Evolutionary conservation across 2,888 invertebrate species (phyloP), one percentile per base, ranked within the genome.

Genomic region (Aproaerema taeniolella): DNA sequence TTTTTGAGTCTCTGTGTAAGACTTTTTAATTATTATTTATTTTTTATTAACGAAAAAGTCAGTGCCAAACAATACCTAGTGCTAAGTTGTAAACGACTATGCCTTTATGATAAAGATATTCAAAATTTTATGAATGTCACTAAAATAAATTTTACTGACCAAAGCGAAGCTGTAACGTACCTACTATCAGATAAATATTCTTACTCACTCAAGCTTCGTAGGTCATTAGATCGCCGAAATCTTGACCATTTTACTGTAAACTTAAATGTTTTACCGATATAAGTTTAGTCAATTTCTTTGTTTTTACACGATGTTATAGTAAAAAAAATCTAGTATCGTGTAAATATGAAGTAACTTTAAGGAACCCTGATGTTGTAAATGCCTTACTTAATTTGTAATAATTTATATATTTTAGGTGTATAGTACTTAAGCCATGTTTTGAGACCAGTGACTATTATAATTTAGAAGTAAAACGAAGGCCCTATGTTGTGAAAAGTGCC

Each of bases 341-440:
- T 83, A 83, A 79, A 72, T 71, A 59, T 76, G 56, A 80, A 81
- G 80, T 74, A 69, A 73, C 62, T 46, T 58, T 85, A 83, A 83
- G 82, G 65, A 80, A 72, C 77, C 81, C 78, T 80, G 80, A 85
- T 80, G 72, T 78, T 80, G 85, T 85, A 85, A 83, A 86, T 86
- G 86, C 86, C 86, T 86, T 86, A 83, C 81, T 83, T 85, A 85
- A 83, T 85, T 85, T 85, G 81, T 85, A 86, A 85, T 86, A 86
- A 86, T 86, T 86, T 86, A 86, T 86, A 80, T 85, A 85, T 83
- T 81, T 81, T 85, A 86, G 85, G 81, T 86, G 85, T 85, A 85
- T 85, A 85, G 86, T 85, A 86, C 85, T 83, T 86, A 86, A 86
- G 86, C 85, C 85, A 86, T 85, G 83, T 85, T 81, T 83, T 78